Percentiles rank a stretch among this genome's conserved stretches.
Conservation (phyloP, 2,888 invertebrate species). For the Lissocephala sabroskyi region DNA sequence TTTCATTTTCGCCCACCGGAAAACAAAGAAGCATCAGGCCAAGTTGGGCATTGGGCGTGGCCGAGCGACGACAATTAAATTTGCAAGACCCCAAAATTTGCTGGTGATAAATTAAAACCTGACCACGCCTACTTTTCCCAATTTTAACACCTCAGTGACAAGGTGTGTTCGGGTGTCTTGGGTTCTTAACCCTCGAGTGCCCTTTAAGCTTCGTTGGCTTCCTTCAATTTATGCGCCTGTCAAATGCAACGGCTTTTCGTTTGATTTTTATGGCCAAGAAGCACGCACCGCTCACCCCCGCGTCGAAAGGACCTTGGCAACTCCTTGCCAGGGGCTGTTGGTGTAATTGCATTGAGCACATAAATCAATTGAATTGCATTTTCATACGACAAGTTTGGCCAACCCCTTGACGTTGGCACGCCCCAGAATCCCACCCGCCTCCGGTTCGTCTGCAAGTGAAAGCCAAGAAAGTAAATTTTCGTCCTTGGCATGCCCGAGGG, state of each 20-base stretch:
- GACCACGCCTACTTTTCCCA: no score
- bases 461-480: no score
- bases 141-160: constrained; percentile 4
- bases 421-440: no score
- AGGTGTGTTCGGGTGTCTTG: constrained; percentile 35
- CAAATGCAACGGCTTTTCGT: constrained; percentile 42
- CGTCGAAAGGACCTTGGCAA: background rate
- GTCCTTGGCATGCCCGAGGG: no score
- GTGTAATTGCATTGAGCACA: constrained; percentile 59
- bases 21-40: no score
- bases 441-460: constrained; percentile 43
- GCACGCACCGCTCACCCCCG: constrained; percentile 32
- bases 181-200: no score
- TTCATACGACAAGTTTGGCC: constrained; percentile 59
- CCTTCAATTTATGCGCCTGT: constrained; percentile 60
- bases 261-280: constrained; percentile 59
- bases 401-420: constrained; percentile 16
- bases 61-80: no score
- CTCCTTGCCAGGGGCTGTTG: constrained; percentile 16
- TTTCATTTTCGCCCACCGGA: constrained; percentile 12
- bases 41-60: no score
- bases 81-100: no score
- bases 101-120: no score
- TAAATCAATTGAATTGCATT: constrained; percentile 66
- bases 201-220: background rate